Percentiles rank a stretch among this genome's conserved stretches.
Evolutionary conservation across 2,113 vertebrate species (phyloP).

Genomic region (Aleadryas rufinucha): DNA sequence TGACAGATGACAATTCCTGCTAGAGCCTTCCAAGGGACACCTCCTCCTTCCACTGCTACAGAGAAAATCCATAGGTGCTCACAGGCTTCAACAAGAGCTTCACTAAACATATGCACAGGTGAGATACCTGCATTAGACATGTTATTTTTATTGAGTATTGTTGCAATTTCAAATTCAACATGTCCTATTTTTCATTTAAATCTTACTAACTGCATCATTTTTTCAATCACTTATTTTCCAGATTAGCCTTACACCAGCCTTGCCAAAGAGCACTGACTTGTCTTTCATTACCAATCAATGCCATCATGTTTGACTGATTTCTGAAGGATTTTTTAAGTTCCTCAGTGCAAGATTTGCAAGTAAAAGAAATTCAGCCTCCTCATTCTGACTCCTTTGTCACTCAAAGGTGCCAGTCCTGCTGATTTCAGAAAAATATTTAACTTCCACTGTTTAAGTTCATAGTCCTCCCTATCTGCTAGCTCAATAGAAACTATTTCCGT

Average conservation of each 20-base stretch:
- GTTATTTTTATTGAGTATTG: fast-evolving
- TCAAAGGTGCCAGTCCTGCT: background rate
- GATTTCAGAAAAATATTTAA: conserved; percentile 26
- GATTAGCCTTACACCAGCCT: background rate
- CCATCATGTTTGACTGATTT: background rate
- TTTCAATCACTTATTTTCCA: background rate
- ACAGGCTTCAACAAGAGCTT: background rate
- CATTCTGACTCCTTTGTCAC: background rate
- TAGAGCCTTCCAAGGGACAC: background rate
- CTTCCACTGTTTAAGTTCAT: background rate
- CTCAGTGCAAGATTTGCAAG: background rate
- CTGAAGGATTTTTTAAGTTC: background rate
- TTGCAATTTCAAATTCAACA: background rate
- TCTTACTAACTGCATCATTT: background rate
- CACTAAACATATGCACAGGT: background rate
- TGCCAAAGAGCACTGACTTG: background rate
- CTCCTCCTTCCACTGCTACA: background rate
- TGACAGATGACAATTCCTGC: background rate
- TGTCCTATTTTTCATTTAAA: background rate
- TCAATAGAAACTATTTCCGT: conserved; percentile 33
- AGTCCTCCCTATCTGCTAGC: background rate
- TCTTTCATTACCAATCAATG: background rate
- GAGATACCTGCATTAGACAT: background rate
- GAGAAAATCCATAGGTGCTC: background rate
- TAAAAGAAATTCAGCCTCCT: background rate